These are phyloP conservation scores for Brachypodius melanocephalos DNA, from an alignment of 2,113 vertebrate species.

Conservation along the genomic window DNA sequence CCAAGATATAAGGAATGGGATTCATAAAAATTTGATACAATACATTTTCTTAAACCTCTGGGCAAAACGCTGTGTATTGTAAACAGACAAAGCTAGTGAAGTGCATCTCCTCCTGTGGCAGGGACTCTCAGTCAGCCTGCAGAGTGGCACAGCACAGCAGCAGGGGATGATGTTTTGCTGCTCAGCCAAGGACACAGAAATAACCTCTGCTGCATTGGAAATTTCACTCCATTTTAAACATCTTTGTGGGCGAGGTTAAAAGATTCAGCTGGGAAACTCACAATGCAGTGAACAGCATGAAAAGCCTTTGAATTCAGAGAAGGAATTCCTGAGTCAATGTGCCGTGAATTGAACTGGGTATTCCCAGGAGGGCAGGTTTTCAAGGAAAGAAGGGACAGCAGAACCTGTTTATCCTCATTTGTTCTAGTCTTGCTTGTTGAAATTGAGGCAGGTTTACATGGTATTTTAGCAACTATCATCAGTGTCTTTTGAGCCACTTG, in stretches of 20 bases:
- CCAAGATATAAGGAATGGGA: neutral
- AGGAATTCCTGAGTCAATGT: neutral
- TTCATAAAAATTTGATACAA: neutral
- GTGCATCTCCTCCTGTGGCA: neutral
- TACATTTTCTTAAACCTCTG: neutral
- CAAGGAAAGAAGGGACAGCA: neutral
- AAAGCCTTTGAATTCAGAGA: neutral
- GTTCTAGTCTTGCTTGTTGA: neutral
- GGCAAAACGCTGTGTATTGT: neutral
- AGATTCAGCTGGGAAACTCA: neutral
- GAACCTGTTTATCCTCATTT: neutral
- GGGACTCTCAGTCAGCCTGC: neutral
- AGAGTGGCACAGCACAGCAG: neutral
- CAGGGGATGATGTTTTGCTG: neutral
- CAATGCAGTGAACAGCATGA: neutral
- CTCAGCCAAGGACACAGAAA: neutral
- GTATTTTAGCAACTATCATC: neutral
- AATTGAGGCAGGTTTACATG: neutral
- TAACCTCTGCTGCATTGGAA: neutral
- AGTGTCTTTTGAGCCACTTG: neutral
- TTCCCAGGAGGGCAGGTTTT: neutral
- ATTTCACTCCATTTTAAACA: neutral
- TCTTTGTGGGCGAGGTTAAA: neutral
- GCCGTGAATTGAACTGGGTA: fast-evolving
- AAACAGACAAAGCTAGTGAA: neutral